phyloP scores from a whole-genome alignment of 2,888 invertebrate species.

The Drosophila prolongata region DNA sequence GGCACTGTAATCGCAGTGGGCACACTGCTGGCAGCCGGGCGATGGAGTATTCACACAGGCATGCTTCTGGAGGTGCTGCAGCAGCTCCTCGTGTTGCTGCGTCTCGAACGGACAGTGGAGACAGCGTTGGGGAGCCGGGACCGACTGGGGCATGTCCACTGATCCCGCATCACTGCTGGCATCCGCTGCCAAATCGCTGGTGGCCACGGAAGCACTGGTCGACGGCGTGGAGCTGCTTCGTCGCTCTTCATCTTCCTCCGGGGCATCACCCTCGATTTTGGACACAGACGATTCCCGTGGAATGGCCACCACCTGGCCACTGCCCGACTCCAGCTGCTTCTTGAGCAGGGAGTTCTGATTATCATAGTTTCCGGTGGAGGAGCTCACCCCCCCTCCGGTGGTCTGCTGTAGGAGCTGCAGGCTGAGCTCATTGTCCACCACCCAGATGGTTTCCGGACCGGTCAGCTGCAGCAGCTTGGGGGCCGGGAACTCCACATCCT shows the following conservation, averaged over 20 bases:
- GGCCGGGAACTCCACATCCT: conserved; percentile 88
- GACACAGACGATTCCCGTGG: conserved; percentile 35
- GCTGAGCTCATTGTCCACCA: conserved; percentile 81
- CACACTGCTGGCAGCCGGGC: conserved; percentile 88
- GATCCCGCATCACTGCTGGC: conserved; percentile 72
- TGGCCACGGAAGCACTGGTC: conserved; percentile 79
- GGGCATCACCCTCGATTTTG: conserved; percentile 12
- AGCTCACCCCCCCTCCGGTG: conserved; percentile 30
- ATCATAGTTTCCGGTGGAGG: conserved; percentile 61
- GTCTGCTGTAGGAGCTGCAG: conserved; percentile 53
- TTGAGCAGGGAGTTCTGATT: conserved; percentile 80
- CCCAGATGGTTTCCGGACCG: conserved; percentile 82
- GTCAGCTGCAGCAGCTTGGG: conserved; percentile 86
- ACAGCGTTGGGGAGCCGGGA: conserved; percentile 85
- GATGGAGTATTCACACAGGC: conserved; percentile 84
- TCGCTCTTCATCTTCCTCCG: conserved; percentile 69
- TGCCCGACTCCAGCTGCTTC: conserved; percentile 81
- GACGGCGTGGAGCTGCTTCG: conserved; percentile 73
- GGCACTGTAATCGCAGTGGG: conserved; percentile 93
- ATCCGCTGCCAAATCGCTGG: conserved; percentile 75
- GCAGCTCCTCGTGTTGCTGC: conserved; percentile 89
- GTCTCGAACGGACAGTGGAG: conserved; percentile 92
- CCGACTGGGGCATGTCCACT: conserved; percentile 60
- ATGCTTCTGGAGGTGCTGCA: conserved; percentile 91
- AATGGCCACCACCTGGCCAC: conserved; percentile 13